phyloP scores from a whole-genome alignment of 2,888 invertebrate species.

The Meta bourneti region DNA sequence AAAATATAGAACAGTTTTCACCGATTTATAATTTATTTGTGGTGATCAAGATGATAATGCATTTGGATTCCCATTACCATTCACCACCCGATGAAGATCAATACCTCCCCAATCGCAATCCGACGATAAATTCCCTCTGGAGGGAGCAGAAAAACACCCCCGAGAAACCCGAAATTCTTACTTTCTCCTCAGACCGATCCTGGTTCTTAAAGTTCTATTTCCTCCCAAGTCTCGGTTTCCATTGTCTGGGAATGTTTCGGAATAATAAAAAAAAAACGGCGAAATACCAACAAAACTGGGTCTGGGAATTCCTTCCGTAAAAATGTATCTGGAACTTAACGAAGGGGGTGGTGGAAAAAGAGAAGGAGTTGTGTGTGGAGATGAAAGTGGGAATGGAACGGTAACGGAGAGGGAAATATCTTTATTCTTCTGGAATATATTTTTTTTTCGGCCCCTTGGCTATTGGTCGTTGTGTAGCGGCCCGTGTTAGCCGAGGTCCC shows the following conservation, averaged over 20 bases:
- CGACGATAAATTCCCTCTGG: too few species aligned
- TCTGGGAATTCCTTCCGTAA: conserved; percentile 2
- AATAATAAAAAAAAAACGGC: conserved; percentile 1
- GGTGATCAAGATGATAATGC: too few species aligned
- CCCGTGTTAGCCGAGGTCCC: conserved; percentile 32
- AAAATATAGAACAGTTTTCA: too few species aligned
- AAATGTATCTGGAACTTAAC: conserved; percentile 50
- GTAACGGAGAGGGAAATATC: conserved; percentile 63
- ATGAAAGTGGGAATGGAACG: conserved; percentile 60
- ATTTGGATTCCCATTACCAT: too few species aligned
- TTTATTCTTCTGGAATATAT: conserved; percentile 62
- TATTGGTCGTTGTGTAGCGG: conserved; percentile 59
- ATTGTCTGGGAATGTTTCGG: not conserved
- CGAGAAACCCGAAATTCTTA: too few species aligned
- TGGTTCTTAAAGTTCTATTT: too few species aligned
- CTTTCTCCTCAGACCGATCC: too few species aligned
- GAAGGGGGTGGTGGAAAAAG: conserved; percentile 16
- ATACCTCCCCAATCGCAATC: too few species aligned
- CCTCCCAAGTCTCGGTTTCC: not conserved
- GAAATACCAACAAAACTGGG: not conserved
- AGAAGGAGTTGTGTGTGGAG: conserved; percentile 4
- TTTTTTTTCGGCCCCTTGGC: conserved; percentile 37
- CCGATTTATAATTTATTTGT: too few species aligned
- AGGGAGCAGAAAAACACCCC: too few species aligned
- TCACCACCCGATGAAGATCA: too few species aligned